These are phyloP conservation scores for Drosophila trapezifrons DNA, from an alignment of 1,140 invertebrate species.

Conservation along the genomic window DNA sequence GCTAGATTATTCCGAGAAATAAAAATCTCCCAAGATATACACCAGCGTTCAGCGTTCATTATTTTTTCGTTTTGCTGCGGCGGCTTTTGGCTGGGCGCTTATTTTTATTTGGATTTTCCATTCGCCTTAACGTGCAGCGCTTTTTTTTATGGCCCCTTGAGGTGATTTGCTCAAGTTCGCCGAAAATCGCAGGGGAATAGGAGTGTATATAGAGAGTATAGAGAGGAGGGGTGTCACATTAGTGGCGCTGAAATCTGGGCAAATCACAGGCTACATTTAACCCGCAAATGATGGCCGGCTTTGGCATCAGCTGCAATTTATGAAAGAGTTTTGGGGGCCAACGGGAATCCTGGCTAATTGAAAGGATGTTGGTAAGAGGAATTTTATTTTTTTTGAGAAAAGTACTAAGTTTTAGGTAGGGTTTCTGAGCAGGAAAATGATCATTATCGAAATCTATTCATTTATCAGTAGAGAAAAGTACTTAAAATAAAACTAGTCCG, in stretches of 20 bases:
- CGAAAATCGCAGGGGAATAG: slow-evolving; percentile 26
- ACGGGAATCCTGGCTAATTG: slow-evolving; percentile 10
- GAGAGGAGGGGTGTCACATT: slow-evolving; percentile 35
- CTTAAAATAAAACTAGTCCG: too few species aligned
- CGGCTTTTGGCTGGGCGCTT: slow-evolving; percentile 57
- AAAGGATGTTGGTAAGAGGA: background rate
- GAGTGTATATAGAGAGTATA: slow-evolving; percentile 6
- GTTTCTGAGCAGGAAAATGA: background rate
- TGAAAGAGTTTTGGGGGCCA: slow-evolving; percentile 39
- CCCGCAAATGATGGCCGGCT: slow-evolving; percentile 72
- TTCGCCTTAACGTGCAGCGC: slow-evolving; percentile 25
- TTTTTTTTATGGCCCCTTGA: slow-evolving; percentile 76
- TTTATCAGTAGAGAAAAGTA: background rate
- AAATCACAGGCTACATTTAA: slow-evolving; percentile 81
- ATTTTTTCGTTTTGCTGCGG: slow-evolving; percentile 71
- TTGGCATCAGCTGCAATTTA: slow-evolving; percentile 54
- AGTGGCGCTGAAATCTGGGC: slow-evolving; percentile 58
- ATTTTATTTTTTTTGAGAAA: background rate
- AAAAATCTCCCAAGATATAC: slow-evolving; percentile 60
- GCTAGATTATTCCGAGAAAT: slow-evolving; percentile 81
- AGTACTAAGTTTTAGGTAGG: background rate
- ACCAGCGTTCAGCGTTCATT: slow-evolving; percentile 58
- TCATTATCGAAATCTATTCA: too few species aligned
- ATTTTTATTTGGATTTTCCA: slow-evolving; percentile 67
- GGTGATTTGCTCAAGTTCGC: slow-evolving; percentile 74